These are phyloP conservation scores for Drosophila longiperda DNA, from an alignment of 2,888 invertebrate species.

Conservation along the genomic window DNA sequence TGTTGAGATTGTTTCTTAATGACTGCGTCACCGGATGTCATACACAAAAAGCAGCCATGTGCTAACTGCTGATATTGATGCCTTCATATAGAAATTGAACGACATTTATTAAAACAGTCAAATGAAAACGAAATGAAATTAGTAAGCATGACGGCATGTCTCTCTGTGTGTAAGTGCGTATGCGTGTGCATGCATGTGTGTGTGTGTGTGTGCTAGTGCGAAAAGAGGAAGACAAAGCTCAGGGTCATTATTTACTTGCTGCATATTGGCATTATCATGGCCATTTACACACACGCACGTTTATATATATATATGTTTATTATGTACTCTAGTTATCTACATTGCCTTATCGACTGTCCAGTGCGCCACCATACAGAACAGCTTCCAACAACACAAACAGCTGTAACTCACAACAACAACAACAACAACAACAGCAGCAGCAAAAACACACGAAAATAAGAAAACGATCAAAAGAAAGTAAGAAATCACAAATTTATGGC, in stretches of 20 bases:
- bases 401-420: slow-evolving; percentile 4
- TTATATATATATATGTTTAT: slow-evolving; percentile 3
- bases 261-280: slow-evolving; percentile 15
- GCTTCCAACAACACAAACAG: slow-evolving; percentile 17
- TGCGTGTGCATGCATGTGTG: neutral
- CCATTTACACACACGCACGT: neutral
- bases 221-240: slow-evolving; percentile 15
- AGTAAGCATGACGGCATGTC: slow-evolving; percentile 47
- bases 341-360: slow-evolving; percentile 43
- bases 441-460: slow-evolving; percentile 24
- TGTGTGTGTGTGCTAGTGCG: slow-evolving; percentile 11
- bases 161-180: slow-evolving; percentile 5
- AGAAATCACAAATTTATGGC: slow-evolving; percentile 69
- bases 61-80: slow-evolving; percentile 59
- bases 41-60: slow-evolving; percentile 47
- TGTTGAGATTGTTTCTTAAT: slow-evolving; percentile 12
- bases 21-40: slow-evolving; percentile 61
- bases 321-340: slow-evolving; percentile 33
- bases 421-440: slow-evolving; percentile 20
- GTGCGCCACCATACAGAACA: slow-evolving; percentile 17
- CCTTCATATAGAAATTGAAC: slow-evolving; percentile 43
- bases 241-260: slow-evolving; percentile 30
- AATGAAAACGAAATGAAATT: slow-evolving; percentile 58
- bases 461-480: slow-evolving; percentile 61
- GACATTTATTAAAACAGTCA: slow-evolving; percentile 26